These are phyloP conservation scores for Conus ventricosus DNA, from an alignment of 1,140 invertebrate genomes.

Conservation along the genomic window DNA sequence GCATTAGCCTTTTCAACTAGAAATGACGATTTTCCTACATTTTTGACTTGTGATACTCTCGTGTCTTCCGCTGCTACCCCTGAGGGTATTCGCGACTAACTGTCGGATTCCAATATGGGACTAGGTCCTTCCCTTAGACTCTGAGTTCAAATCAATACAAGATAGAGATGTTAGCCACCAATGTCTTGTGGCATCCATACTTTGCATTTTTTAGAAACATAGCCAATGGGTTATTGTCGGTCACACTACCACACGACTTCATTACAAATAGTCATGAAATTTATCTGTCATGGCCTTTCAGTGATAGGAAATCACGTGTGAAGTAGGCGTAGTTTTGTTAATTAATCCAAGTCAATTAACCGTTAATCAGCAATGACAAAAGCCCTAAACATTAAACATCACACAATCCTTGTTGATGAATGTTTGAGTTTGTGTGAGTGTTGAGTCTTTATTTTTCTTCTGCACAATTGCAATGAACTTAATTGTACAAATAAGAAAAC, in stretches of 20 bases:
- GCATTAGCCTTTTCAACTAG: not conserved
- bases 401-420: no score
- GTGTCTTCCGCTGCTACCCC: not conserved
- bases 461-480: no score
- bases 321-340: conserved; percentile 42
- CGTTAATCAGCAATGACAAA: no score
- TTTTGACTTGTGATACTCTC: not conserved
- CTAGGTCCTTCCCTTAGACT: conserved; percentile 32
- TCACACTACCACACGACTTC: conserved; percentile 37
- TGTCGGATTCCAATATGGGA: conserved; percentile 23
- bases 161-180: no score
- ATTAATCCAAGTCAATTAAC: no score
- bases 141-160: conserved; percentile 30
- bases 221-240: no score
- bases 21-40: conserved; percentile 4
- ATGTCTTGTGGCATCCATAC: no score
- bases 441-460: no score
- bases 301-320: conserved; percentile 41
- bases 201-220: no score
- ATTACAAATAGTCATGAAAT: conserved; percentile 41
- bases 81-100: not conserved
- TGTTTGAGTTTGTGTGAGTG: no score
- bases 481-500: no score
- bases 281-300: conserved; percentile 37
- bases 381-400: no score